These are phyloP conservation scores for Paratilapia polleni DNA, from an alignment of 2,113 vertebrate genomes.

Conservation along the genomic window DNA sequence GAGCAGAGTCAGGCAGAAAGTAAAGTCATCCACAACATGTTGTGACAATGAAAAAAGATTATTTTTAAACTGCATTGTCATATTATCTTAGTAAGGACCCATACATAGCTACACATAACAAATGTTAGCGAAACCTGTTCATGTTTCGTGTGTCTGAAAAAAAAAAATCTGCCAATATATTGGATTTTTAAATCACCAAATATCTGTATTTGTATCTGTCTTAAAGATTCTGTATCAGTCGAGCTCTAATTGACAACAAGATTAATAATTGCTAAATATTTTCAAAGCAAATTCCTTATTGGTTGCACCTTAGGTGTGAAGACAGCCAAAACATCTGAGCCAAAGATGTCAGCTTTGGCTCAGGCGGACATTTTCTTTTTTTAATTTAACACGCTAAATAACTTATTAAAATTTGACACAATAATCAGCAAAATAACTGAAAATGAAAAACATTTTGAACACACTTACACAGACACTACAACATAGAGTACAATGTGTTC, in stretches of 20 bases:
- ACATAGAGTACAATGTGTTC: not conserved
- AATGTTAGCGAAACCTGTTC: not conserved
- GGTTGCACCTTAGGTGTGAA: not conserved
- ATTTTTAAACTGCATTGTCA: not conserved
- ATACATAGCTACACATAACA: not conserved
- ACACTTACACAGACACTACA: not conserved
- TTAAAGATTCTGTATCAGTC: not conserved
- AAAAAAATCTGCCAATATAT: fast-evolving
- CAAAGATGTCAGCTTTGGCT: not conserved
- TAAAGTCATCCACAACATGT: fast-evolving
- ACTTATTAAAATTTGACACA: not conserved
- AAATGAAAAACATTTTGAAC: not conserved
- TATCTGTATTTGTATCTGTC: not conserved
- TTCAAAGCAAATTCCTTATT: not conserved
- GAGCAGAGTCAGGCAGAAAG: not conserved
- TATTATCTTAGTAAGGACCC: not conserved
- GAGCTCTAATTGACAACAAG: not conserved
- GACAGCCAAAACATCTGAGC: fast-evolving
- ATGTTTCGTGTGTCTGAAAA: fast-evolving
- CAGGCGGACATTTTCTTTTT: not conserved
- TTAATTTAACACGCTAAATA: not conserved
- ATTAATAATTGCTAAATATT: not conserved
- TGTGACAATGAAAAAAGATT: not conserved
- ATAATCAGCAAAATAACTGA: not conserved
- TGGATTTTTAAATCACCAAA: not conserved